A percentile compares a stretch with the other conserved stretches of the same genome.
Evolutionary conservation across 2,113 vertebrate species (phyloP).

Genomic region (Strix aluco): DNA sequence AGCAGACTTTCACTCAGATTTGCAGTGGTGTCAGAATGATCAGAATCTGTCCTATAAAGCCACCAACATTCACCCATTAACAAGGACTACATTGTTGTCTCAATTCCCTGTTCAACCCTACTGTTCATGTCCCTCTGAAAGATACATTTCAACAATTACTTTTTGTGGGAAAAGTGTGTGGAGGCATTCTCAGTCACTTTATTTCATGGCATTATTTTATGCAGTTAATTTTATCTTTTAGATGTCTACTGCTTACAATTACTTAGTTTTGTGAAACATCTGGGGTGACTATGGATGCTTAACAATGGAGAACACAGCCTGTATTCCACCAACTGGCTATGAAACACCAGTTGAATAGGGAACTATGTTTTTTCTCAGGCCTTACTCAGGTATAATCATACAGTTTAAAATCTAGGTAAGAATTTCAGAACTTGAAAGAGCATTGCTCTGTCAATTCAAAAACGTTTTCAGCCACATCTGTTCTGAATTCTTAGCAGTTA

Average conservation of each 20-base stretch:
- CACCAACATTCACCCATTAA: neutral
- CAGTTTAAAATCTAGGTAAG: neutral
- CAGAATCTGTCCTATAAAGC: neutral
- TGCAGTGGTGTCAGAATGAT: neutral
- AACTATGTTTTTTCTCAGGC: neutral
- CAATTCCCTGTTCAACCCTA: neutral
- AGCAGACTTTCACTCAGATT: neutral
- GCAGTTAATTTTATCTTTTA: neutral
- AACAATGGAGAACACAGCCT: neutral
- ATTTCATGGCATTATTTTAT: neutral
- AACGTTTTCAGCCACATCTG: neutral
- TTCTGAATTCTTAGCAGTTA: neutral
- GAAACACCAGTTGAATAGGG: neutral
- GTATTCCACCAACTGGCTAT: neutral
- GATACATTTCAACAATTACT: neutral
- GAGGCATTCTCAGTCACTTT: neutral
- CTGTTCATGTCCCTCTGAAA: neutral
- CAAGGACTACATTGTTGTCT: neutral
- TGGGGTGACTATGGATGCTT: neutral
- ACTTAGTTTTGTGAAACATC: neutral
- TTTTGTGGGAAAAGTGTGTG: neutral
- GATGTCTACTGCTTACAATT: neutral
- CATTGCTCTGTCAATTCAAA: neutral
- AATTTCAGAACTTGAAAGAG: neutral
- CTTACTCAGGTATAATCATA: neutral